Evolutionary conservation across 2,888 invertebrate species (phyloP).

Genomic region (Himalopsyche tibetana): DNA sequence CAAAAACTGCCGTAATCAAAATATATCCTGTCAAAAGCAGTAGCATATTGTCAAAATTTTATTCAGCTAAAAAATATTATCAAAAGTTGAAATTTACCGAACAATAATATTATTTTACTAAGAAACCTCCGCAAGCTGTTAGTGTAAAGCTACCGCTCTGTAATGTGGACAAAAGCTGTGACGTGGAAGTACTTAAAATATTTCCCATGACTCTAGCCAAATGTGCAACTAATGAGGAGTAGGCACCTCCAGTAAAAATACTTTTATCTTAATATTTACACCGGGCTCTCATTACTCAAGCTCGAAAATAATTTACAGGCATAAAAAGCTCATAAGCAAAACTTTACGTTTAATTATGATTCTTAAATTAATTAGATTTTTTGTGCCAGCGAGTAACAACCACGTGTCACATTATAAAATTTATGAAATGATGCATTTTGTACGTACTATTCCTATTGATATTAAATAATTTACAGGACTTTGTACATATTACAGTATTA

Average conservation of each 20-base stretch:
- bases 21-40: too few species aligned
- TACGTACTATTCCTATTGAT: too few species aligned
- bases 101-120: too few species aligned
- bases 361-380: background rate
- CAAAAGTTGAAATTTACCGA: too few species aligned
- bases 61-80: too few species aligned
- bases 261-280: background rate
- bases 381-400: too few species aligned
- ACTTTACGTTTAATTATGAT: background rate
- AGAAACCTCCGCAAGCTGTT: background rate
- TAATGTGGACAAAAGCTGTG: conserved; percentile 11
- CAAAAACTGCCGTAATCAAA: too few species aligned
- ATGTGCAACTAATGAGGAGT: conserved; percentile 14
- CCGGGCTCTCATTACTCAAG: background rate
- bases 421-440: too few species aligned
- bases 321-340: background rate
- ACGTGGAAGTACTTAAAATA: conserved; percentile 7
- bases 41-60: too few species aligned
- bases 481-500: too few species aligned
- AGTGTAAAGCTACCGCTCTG: background rate
- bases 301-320: background rate
- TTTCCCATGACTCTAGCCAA: conserved; percentile 10
- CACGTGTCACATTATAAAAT: too few species aligned
- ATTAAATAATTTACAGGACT: too few species aligned
- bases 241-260: background rate